Conservation (phyloP, 2,797 vertebrate genomes). For the Gymnocypris eckloni region DNA sequence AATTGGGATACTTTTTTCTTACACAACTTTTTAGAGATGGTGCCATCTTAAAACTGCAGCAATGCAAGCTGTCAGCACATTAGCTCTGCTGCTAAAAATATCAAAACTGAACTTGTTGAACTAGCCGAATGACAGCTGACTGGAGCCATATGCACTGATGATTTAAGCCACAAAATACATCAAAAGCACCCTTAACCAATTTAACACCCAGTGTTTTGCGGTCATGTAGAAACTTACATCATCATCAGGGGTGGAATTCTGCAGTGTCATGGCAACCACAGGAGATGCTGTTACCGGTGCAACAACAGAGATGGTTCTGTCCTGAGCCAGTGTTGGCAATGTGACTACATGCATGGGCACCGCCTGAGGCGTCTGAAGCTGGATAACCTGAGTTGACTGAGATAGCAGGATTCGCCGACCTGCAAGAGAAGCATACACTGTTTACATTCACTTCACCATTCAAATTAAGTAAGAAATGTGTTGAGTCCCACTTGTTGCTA, state of each 20-base stretch:
- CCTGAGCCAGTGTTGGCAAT: conserved; percentile 75
- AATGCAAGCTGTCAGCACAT: neutral
- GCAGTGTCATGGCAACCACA: conserved; percentile 66
- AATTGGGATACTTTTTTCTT: neutral
- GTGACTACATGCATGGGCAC: conserved; percentile 76
- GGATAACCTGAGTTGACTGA: conserved; percentile 82
- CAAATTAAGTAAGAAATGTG: neutral
- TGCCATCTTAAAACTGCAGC: neutral
- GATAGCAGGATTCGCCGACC: conserved; percentile 84
- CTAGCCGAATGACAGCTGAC: neutral
- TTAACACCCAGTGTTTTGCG: neutral
- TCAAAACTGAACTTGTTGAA: neutral
- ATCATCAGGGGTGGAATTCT: conserved; percentile 73
- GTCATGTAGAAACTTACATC: conserved; percentile 84
- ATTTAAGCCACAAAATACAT: conserved; percentile 1
- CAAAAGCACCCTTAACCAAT: neutral
- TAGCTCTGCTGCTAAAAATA: neutral
- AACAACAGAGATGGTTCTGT: conserved; percentile 66
- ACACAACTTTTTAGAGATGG: neutral
- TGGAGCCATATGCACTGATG: neutral
- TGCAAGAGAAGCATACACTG: conserved; percentile 61
- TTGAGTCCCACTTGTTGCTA: conserved; percentile 14
- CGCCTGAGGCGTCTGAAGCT: conserved; percentile 82
- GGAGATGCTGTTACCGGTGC: conserved; percentile 62
- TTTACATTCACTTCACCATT: neutral